Base-by-base conservation (phyloP, 2,797 vertebrate genomes). In the Gymnodraco acuticeps region DNA sequence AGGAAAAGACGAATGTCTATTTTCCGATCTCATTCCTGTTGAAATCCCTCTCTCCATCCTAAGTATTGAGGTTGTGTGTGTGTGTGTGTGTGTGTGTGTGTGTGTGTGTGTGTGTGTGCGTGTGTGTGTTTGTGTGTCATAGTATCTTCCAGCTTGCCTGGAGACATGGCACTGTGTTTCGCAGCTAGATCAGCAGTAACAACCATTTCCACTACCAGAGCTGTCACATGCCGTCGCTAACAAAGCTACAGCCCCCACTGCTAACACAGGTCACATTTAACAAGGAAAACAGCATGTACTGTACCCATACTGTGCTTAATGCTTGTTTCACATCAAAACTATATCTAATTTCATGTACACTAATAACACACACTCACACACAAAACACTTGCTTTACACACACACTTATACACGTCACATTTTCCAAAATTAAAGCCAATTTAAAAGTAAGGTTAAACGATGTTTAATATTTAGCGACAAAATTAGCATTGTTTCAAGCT, bases 151-250 rank as follows among this genome's bases (percentile, higher is more conserved):
- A 85, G 83, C 80, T 90, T 86, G 89, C 89, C 89, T 84, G 82
- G 80, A 89, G 90, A 91, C 80, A 91, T 87, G 81, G 87, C 87
- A 78, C 87, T 83, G 90, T 84, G 87, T 87, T 88, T 91, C 91
- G 91, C 90, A 91, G 88, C 89, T 72, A 89, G 85, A 92, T 91
- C 86, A 89, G 82, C 85, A 75, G 78, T 92, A 91, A 92, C 89
- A 92, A 90, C 89, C 86, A 84, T 80, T 91, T 89, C 87, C 84
- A 87, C 90, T 77, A 85, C 67, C 87, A 77, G 83, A 90, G 84
- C 87, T 92, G 90, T 92, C 92, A 91, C 90, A 88, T 51, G 77
- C 84, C 5, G 68, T 72, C 48, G 81, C 89, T 92, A 92, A 93
- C 91, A 91, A 92, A 87, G 89, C 89, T 86, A 78, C 78, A 75